Conservation (phyloP, 2,888 invertebrate genomes). For the Xiphydria camelus region DNA sequence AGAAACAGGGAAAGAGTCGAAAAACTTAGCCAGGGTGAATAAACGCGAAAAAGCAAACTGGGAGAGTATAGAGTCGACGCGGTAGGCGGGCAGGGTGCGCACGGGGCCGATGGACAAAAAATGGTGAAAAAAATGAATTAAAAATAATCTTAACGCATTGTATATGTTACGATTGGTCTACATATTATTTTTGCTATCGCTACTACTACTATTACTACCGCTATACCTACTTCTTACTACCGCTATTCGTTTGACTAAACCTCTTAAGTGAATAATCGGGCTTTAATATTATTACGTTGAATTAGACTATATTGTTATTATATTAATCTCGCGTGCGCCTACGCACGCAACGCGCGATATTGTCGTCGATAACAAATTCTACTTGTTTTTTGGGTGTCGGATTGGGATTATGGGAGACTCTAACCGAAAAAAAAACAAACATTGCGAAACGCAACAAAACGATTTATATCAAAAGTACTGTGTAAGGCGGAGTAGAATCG, state of each 20-base stretch:
- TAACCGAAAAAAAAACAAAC: conserved; percentile 36
- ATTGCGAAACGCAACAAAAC: neutral
- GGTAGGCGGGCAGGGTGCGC: neutral
- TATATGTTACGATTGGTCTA: conserved; percentile 7
- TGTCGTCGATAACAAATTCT: neutral
- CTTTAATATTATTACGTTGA: conserved; percentile 29
- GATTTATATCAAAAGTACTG: conserved; percentile 1
- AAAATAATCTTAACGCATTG: conserved; percentile 3
- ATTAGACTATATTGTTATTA: conserved; percentile 28
- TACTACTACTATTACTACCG: no score
- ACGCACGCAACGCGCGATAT: neutral
- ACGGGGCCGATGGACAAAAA: neutral
- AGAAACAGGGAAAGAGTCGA: neutral
- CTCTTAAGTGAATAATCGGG: conserved; percentile 25
- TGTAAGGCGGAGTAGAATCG: neutral
- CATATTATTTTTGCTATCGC: no score
- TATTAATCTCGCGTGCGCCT: neutral
- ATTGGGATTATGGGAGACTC: conserved; percentile 39
- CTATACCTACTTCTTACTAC: no score
- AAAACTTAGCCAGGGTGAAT: neutral
- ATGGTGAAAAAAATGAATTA: conserved; percentile 4
- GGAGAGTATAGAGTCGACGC: neutral
- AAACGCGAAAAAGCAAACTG: neutral
- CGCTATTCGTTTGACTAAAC: neutral
- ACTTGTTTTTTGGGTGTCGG: conserved; percentile 36